Percentiles rank a stretch among this genome's conserved stretches.
phyloP scores from a whole-genome alignment of 1,140 invertebrate genomes.

The Elysia chlorotica region DNA sequence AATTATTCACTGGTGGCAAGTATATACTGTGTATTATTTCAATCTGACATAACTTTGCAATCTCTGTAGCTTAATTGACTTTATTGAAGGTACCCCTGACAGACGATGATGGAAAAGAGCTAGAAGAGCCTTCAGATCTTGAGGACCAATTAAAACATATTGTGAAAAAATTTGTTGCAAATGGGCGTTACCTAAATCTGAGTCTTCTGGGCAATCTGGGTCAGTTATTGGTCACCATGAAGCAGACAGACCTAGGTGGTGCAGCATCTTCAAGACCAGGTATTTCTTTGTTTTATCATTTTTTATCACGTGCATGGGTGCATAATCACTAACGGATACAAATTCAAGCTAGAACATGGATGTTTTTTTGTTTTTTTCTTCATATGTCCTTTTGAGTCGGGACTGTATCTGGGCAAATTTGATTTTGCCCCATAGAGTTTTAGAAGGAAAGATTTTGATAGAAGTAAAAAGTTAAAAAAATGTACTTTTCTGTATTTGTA shows the following conservation, averaged over 20 bases:
- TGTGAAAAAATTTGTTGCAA: slow-evolving; percentile 18
- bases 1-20: too few relatives aligned
- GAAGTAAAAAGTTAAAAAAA: too few relatives aligned
- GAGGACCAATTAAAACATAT: slow-evolving; percentile 3
- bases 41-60: too few relatives aligned
- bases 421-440: too few relatives aligned
- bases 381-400: not conserved
- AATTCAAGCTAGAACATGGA: not conserved
- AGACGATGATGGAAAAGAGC: not conserved
- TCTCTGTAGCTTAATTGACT: too few relatives aligned
- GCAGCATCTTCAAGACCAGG: too few relatives aligned
- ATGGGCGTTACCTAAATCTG: slow-evolving; percentile 15
- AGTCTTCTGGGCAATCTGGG: slow-evolving; percentile 15
- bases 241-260: too few relatives aligned
- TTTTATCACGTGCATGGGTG: not conserved
- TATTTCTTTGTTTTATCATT: too few relatives aligned
- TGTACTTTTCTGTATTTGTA: too few relatives aligned
- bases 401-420: too few relatives aligned
- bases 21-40: too few relatives aligned
- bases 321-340: not conserved
- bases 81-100: not conserved
- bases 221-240: slow-evolving; percentile 19
- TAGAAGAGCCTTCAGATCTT: not conserved
- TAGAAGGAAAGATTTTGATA: too few relatives aligned
- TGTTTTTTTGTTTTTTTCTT: not conserved